Conservation (phyloP, 2,797 vertebrate species). For the Neostethus bicornis region DNA sequence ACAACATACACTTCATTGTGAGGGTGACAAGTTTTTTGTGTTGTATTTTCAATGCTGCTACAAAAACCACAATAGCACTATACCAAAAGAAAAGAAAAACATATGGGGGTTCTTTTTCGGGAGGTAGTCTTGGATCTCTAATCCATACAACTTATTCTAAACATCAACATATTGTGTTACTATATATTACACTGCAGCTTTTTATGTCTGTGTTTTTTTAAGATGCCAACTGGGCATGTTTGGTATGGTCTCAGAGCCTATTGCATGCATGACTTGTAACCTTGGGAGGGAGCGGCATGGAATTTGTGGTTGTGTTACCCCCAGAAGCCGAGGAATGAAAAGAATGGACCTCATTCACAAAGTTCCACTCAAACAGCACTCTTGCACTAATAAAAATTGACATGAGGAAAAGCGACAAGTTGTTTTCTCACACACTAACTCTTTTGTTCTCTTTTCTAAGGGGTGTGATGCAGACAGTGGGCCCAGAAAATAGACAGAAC, state of each 20-base stretch:
- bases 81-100: conserved; percentile 3
- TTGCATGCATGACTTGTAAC: conserved; percentile 28
- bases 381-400: conserved; percentile 75
- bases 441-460: conserved; percentile 65
- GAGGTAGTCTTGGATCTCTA: conserved; percentile 7
- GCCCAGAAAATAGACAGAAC: conserved; percentile 61
- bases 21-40: neutral
- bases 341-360: conserved; percentile 77
- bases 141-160: neutral
- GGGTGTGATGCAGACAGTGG: conserved; percentile 54
- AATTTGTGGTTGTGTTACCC: conserved; percentile 68
- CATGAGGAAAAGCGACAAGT: conserved; percentile 72
- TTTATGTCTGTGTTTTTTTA: conserved; percentile 34
- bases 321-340: conserved; percentile 64
- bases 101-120: conserved; percentile 15
- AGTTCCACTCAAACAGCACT: conserved; percentile 66
- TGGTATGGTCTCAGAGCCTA: conserved; percentile 29
- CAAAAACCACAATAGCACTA: neutral
- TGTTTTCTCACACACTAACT: conserved; percentile 70
- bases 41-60: neutral
- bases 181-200: conserved; percentile 9
- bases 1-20: too few species aligned
- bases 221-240: conserved; percentile 45
- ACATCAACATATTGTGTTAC: conserved; percentile 12
- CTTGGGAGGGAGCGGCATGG: conserved; percentile 35